Percentiles rank a stretch among this genome's conserved stretches.
These are phyloP conservation scores for Apodemia duryi DNA, from an alignment of 2,888 invertebrate species.

Conservation along the genomic window DNA sequence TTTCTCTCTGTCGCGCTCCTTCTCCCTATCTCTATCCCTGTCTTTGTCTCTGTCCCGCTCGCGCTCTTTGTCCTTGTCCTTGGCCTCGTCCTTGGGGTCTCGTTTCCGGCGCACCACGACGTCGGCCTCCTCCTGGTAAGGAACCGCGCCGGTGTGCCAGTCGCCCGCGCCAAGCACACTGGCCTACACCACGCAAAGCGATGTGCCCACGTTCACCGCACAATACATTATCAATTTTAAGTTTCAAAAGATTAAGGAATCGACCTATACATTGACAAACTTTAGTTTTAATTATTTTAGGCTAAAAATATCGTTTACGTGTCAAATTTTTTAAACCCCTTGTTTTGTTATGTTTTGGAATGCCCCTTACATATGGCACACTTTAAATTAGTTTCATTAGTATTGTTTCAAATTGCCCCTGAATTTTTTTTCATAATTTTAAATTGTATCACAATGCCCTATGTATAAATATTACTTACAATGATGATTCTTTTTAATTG, in stretches of 20 bases:
- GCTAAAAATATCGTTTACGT: background rate
- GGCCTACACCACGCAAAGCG: slow-evolving; percentile 10
- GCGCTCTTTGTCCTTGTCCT: slow-evolving; percentile 46
- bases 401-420: too few species aligned
- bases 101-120: slow-evolving; percentile 76
- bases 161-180: background rate
- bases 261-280: background rate
- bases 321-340: too few species aligned
- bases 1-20: slow-evolving; percentile 43
- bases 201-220: background rate
- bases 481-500: too few species aligned
- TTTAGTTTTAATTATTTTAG: background rate
- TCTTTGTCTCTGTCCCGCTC: slow-evolving; percentile 39
- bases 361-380: too few species aligned
- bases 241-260: background rate
- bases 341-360: too few species aligned
- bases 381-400: too few species aligned
- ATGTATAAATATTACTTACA: too few species aligned
- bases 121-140: slow-evolving; percentile 84
- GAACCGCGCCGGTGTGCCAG: slow-evolving; percentile 24
- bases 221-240: background rate
- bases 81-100: slow-evolving; percentile 48
- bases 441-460: too few species aligned
- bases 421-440: too few species aligned
- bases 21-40: slow-evolving; percentile 31